Evolutionary conservation across 2,888 invertebrate species (phyloP).

Genomic region (Phengaris arion): DNA sequence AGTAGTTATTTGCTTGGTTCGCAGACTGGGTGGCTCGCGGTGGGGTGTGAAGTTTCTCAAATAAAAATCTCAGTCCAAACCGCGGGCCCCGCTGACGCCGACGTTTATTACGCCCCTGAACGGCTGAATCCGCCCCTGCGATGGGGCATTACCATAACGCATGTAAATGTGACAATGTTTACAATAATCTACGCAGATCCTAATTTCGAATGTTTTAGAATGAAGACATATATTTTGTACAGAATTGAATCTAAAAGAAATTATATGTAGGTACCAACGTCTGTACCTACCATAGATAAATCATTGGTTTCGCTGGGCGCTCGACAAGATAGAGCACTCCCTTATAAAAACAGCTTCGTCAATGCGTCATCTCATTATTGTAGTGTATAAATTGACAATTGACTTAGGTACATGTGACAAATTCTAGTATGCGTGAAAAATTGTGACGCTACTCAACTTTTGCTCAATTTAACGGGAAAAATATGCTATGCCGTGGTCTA

Average conservation of each 20-base stretch:
- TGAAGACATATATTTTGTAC: not conserved
- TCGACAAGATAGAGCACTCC: too few species aligned
- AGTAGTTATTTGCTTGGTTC: constrained; percentile 72
- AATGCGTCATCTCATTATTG: too few species aligned
- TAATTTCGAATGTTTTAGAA: constrained; percentile 20
- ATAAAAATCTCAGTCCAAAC: constrained; percentile 66
- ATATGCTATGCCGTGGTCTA: too few species aligned
- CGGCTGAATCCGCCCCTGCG: constrained; percentile 28
- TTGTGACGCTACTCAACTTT: too few species aligned
- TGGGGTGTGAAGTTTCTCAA: constrained; percentile 63
- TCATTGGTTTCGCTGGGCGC: too few species aligned
- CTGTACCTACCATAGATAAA: too few species aligned
- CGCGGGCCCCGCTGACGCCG: constrained; percentile 56
- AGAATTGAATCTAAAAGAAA: not conserved
- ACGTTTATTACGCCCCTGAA: constrained; percentile 51
- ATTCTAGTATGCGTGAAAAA: too few species aligned
- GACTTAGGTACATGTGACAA: too few species aligned
- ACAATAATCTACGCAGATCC: constrained; percentile 18
- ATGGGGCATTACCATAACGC: constrained; percentile 42
- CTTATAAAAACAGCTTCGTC: too few species aligned
- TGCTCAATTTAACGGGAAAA: too few species aligned
- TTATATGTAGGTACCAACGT: too few species aligned
- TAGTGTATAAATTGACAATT: too few species aligned
- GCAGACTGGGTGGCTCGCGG: constrained; percentile 66
- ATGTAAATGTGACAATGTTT: constrained; percentile 36